These are phyloP conservation scores for Jaculus jaculus DNA, from an alignment of 2,113 vertebrate genomes.

Conservation along the genomic window DNA sequence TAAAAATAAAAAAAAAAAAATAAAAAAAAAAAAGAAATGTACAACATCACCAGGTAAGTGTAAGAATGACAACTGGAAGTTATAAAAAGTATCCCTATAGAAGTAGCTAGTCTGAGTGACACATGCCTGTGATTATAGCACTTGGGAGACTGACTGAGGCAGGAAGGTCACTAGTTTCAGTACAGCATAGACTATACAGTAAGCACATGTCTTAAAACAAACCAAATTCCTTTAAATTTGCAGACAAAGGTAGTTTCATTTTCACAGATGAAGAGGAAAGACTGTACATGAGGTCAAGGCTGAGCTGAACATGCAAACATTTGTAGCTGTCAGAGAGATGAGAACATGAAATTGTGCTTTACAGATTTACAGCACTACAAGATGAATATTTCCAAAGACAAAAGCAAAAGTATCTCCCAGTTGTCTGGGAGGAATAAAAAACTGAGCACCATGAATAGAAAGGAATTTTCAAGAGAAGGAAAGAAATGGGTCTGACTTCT, in stretches of 20 bases:
- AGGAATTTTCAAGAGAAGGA: not conserved
- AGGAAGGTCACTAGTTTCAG: no score
- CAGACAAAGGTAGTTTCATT: not conserved
- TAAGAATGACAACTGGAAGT: not conserved
- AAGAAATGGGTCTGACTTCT: not conserved
- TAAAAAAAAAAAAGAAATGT: no score
- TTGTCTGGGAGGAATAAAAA: not conserved
- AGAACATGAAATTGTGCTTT: not conserved
- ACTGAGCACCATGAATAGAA: not conserved
- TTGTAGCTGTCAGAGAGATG: not conserved
- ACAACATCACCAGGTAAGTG: not conserved
- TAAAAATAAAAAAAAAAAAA: no score
- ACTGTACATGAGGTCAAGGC: not conserved
- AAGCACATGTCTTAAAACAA: not conserved
- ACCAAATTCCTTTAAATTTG: not conserved
- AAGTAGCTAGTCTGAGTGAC: not conserved
- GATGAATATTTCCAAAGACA: not conserved
- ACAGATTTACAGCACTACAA: accelerated
- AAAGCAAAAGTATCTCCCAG: not conserved
- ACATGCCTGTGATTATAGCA: not conserved
- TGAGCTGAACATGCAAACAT: not conserved
- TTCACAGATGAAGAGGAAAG: not conserved
- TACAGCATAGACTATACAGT: not conserved
- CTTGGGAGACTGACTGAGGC: not conserved
- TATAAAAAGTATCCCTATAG: not conserved